Base-by-base conservation (phyloP, 2,113 vertebrate genomes). In the Toxotes chatareus region DNA sequence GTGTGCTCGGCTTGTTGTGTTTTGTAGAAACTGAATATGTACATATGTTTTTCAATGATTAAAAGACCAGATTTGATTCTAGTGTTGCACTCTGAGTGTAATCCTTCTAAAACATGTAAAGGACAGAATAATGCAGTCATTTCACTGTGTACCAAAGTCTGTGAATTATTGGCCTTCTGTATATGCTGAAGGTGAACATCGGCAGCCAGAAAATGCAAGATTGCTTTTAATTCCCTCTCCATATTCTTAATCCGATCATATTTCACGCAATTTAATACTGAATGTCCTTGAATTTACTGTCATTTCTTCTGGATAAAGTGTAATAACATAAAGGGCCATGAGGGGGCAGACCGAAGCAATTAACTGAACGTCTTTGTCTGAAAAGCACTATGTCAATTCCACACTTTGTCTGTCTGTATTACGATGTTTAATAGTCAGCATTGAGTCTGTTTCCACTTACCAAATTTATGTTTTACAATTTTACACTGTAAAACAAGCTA, bases 1-100 rank as follows among this genome's bases (percentile, higher is more conserved):
- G 4, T 82, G 40, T 27, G 36, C 19, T 69, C 69, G 8, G 75
- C 19, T 46, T 44, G 53, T 80, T 66, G 59, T 71, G 34, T 73
- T 34, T 60, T 47, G 40, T 16, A 40, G 44, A 85, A 82, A 77
- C 8, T 69, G 4, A 79, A 68, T 23, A 19, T 91, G 76, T 88
- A 92, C 17, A 90, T 87, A 70, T 68, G 63, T 80, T 79, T 57
- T 62, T 65, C 17, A 60, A 4, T 19, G 16, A 91, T 89, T 92
- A 91, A 91, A 91, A 88, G 12, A 21, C 0, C 0, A 44, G 38
- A 64, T 73, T 77, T 66, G 13, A 73, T 79, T 84, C 65, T 61
- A 51, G 64, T 57, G 6, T 31, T 76, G n/a, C 3, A 8, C 7
- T 1, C 3, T 57, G 1, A 1, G 21, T 76, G 40, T 38, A 13